Evolutionary conservation across 2,888 invertebrate species (phyloP), one percentile per base, ranked within the genome.

Genomic region (Agrilus biguttatus): DNA sequence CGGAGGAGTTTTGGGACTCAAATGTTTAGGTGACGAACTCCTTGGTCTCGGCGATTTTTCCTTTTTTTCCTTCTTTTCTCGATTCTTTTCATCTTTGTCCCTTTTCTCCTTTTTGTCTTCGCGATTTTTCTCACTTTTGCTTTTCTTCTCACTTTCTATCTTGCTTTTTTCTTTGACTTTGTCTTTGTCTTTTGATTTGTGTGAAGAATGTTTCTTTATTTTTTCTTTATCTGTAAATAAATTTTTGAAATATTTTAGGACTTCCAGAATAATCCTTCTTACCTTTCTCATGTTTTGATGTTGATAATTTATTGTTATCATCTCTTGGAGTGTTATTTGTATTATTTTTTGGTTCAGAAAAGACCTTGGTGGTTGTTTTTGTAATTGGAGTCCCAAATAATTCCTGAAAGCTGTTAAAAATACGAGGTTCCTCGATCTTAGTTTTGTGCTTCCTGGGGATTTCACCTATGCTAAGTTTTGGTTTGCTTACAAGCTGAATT

Each of bases 351-450:
- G 73, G 72, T 48, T 81, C 82, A 12, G 80, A 77, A 7, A 78
- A 78, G 32, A 75, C 69, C 67, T 82, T 84, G 3, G 77, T 70
- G 3, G 77, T 70, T 33, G 79, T 79, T 60, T 86, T 87, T 45
- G 79, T 80, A 52, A 90, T 80, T 0, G 89, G 87, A 17, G 82
- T 72, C 0, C 90, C 90, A 69, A 91, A 91, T 36, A 91, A 68
- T 54, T 80, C 82, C 39, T 80, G 80, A 65, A 90, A 90, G 47
- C 79, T 75, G 55, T 75, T 55, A 32, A 56, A 53, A 6, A 55
- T 53, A 33, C 58, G 57, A 33, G 49, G 47, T 59, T 69, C 50
- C 51, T 71, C 51, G 37, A 59, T 46, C 63, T 69, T 53, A 53
- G 61, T 39, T 51, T 61, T 64, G 44, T 60, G 63, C 50, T 64